A percentile compares a stretch with the other conserved stretches of the same genome.
Conservation (phyloP, 2,113 vertebrate species). For the Oncorhynchus kisutch region DNA sequence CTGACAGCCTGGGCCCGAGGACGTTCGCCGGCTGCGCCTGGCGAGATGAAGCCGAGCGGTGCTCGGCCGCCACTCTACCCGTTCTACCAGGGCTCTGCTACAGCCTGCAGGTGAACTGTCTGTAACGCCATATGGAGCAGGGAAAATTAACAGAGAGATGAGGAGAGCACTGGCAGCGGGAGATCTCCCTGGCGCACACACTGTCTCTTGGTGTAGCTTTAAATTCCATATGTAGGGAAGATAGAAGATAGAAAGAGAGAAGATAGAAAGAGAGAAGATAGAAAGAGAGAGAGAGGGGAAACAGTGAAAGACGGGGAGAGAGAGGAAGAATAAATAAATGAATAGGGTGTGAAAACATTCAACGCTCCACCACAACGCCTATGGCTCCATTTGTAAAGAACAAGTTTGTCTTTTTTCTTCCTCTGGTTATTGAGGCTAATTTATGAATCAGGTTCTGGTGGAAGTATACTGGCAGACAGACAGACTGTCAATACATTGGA, state of each 20-base stretch:
- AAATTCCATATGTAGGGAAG: too few relatives aligned
- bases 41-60: slow-evolving; percentile 68
- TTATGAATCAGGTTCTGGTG: slow-evolving; percentile 69
- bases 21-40: slow-evolving; percentile 83
- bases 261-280: too few relatives aligned
- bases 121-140: slow-evolving; percentile 97
- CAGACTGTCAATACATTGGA: too few relatives aligned
- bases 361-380: slow-evolving; percentile 81
- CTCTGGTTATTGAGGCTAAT: slow-evolving; percentile 49
- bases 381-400: slow-evolving; percentile 83
- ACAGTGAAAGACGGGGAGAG: not conserved
- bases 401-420: slow-evolving; percentile 19
- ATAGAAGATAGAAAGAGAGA: not conserved
- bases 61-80: slow-evolving; percentile 42
- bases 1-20: slow-evolving; percentile 96
- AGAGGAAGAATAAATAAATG: slow-evolving; percentile 76
- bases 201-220: slow-evolving; percentile 3
- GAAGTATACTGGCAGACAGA: slow-evolving; percentile 9
- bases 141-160: slow-evolving; percentile 98
- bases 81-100: slow-evolving; percentile 74
- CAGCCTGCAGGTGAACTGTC: slow-evolving; percentile 99
- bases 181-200: slow-evolving; percentile 12
- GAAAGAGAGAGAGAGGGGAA: not conserved
- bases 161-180: slow-evolving; percentile 83
- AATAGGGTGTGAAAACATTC: slow-evolving; percentile 80